These are phyloP conservation scores for Chesias legatella DNA, from an alignment of 2,888 invertebrate genomes.

Conservation along the genomic window DNA sequence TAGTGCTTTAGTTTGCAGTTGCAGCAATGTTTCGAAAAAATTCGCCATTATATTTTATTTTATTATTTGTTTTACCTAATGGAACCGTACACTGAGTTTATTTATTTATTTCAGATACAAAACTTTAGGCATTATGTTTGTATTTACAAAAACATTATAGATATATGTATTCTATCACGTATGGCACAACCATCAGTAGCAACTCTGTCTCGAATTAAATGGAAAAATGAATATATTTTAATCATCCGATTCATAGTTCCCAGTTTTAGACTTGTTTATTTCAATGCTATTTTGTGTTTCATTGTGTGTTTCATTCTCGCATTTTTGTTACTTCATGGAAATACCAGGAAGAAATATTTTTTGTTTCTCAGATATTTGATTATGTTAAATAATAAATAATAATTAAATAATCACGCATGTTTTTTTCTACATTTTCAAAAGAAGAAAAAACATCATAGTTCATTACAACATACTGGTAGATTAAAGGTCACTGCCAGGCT, in stretches of 20 bases:
- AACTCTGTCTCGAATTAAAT: constrained; percentile 61
- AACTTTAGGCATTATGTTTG: background rate
- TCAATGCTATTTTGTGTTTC: constrained; percentile 2
- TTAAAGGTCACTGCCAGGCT: no score
- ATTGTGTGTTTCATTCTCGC: background rate
- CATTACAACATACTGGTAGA: no score
- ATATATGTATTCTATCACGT: background rate
- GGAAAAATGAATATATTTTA: constrained; percentile 74
- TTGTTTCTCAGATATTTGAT: no score
- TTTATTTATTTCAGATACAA: no score
- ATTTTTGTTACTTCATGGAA: no score
- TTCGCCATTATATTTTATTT: no score
- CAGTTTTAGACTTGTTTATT: constrained; percentile 16
- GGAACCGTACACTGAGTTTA: no score
- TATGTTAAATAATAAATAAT: no score
- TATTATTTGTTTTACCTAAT: background rate
- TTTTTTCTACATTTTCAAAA: no score
- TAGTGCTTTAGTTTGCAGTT: constrained; percentile 24
- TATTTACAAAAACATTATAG: background rate
- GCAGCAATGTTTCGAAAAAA: constrained; percentile 12
- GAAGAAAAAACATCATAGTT: no score
- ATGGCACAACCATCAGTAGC: constrained; percentile 66
- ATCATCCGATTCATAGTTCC: constrained; percentile 63
- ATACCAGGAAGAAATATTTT: no score
- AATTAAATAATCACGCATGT: no score